These are phyloP conservation scores for Spodoptera frugiperda DNA, from an alignment of 1,140 invertebrate species.

Conservation along the genomic window DNA sequence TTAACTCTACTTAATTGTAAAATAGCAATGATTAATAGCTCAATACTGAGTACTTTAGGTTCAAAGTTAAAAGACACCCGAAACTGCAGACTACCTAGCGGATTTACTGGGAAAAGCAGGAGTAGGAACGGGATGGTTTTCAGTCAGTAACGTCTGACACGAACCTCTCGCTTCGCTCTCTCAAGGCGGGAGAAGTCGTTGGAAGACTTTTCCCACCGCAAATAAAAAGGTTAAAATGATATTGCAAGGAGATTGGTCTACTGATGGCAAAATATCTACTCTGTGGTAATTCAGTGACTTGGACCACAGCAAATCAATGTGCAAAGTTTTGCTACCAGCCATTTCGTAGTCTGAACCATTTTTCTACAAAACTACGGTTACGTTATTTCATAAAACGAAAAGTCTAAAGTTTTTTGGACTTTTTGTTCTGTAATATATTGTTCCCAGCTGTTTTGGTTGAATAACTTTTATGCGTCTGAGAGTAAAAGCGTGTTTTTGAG, in stretches of 20 bases:
- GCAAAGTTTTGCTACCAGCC: background rate
- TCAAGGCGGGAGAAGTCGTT: too few relatives aligned
- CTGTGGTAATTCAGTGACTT: conserved; percentile 1
- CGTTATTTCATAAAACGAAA: background rate
- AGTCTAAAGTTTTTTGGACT: background rate
- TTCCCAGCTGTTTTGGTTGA: conserved; percentile 18
- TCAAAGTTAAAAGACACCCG: too few relatives aligned
- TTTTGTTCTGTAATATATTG: background rate
- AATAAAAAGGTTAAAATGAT: too few relatives aligned
- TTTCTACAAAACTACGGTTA: conserved; percentile 12
- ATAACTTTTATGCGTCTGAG: conserved; percentile 5
- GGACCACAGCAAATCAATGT: conserved; percentile 25
- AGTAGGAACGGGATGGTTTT: too few relatives aligned
- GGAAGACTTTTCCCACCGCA: too few relatives aligned
- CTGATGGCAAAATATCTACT: background rate
- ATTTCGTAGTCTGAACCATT: background rate
- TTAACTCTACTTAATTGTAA: too few relatives aligned
- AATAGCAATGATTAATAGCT: too few relatives aligned
- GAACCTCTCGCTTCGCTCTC: too few relatives aligned
- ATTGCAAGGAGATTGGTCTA: background rate
- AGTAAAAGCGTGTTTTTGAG: conserved; percentile 14
- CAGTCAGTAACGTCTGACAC: too few relatives aligned
- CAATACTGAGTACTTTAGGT: too few relatives aligned
- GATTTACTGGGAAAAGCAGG: too few relatives aligned
- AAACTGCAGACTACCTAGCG: too few relatives aligned